Evolutionary conservation across 2,113 vertebrate species (phyloP).

Genomic region (Myotis lucifugus): DNA sequence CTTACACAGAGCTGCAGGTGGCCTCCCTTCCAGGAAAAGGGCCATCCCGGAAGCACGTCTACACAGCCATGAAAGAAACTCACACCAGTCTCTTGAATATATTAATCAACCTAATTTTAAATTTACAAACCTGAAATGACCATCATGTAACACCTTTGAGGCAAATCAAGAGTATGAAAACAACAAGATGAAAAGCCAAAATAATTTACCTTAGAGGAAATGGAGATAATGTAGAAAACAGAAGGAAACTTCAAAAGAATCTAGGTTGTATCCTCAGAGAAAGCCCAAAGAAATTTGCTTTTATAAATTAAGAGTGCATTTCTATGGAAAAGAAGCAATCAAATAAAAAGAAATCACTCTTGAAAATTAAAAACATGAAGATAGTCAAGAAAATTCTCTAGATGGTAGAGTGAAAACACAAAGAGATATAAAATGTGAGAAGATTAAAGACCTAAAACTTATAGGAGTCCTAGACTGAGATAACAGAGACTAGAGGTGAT

Average conservation of each 20-base stretch:
- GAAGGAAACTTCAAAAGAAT: slow-evolving; percentile 20
- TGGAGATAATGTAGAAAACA: slow-evolving; percentile 12
- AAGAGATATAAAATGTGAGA: slow-evolving; percentile 40
- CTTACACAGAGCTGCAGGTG: not conserved
- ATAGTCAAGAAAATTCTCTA: slow-evolving; percentile 30
- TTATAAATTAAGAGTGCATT: slow-evolving; percentile 59
- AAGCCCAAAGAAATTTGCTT: slow-evolving; percentile 22
- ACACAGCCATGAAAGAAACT: not conserved
- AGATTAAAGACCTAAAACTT: slow-evolving; percentile 45
- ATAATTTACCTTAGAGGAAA: not conserved
- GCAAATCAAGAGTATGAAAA: not conserved
- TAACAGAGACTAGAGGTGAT: slow-evolving; percentile 49
- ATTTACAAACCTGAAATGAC: slow-evolving; percentile 27
- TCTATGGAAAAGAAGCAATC: slow-evolving; percentile 22
- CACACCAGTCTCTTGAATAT: not conserved
- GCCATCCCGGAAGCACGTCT: not conserved
- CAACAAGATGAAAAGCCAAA: slow-evolving; percentile 20
- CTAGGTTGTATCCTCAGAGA: not conserved
- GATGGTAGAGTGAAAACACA: slow-evolving; percentile 25
- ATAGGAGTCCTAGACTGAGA: slow-evolving; percentile 21
- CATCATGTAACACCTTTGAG: not conserved
- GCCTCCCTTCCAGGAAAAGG: not conserved
- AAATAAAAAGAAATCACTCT: slow-evolving; percentile 45
- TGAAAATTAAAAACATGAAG: slow-evolving; percentile 58
- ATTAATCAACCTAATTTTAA: not conserved